Evolutionary conservation across 2,797 vertebrate species (phyloP), one percentile per base, ranked within the genome.

Genomic region (Aselliscus stoliczkanus): DNA sequence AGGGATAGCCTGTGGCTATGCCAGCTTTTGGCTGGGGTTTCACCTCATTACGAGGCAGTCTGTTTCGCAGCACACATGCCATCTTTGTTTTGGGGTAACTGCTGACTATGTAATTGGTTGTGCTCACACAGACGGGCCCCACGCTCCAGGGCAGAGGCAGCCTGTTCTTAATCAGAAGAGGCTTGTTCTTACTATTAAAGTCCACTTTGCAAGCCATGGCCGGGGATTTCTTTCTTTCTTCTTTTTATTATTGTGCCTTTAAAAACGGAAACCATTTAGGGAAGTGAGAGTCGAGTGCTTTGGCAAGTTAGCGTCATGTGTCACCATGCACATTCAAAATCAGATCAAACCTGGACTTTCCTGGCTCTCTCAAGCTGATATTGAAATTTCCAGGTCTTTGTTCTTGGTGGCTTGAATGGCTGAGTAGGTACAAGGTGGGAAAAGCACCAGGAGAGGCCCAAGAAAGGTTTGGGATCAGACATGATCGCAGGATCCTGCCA

Each of bases 191-290:
- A 31, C 29, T 25, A 9, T 62, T 17, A 21, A 5, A 2, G 52
- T 25, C 27, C 21, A 27, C 34, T 84, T 72, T 90, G 89, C 20
- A 89, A 81, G 54, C 37, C 29, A 10, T 0, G 2, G 44, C n/a
- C 64, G 95, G 75, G 87, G 77, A 67, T 72, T 92, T 93, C 85
- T 88, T 54, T 47, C 42, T 52, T 89, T 73, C 76, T 67, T 29
- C 42, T 77, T 85, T 94, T 87, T 58, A 58, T 77, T 18, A 54
- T 23, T 3, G 15, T 0, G 25, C 1, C 37, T 69, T 65, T 84
- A 92, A 90, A 54, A 72, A 94, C 65, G 67, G 85, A 96, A 94
- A 89, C 70, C n/a, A 8, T 20, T 56, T 18, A 39, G 73, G 94
- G 92, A 97, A 95, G 82, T 67, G 81, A 95, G 85, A 91, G n/a